phyloP scores from a whole-genome alignment of 1,140 invertebrate genomes.

The Neodiprion virginianus region DNA sequence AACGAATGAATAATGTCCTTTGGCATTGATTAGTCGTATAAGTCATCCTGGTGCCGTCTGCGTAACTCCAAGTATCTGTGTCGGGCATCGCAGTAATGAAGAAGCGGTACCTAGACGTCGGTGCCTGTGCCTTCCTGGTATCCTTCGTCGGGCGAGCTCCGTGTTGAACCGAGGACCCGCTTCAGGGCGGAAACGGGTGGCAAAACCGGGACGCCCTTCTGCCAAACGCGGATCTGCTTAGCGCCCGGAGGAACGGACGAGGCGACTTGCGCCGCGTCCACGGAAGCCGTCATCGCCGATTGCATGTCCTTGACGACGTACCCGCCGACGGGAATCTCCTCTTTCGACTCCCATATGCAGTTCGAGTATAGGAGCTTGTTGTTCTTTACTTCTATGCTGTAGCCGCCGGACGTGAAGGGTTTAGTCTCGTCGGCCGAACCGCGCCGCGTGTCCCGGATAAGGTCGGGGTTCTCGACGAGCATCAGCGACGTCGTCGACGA shows the following conservation, averaged over 20 bases:
- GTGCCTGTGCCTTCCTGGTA: constrained; percentile 92
- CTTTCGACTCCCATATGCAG: constrained; percentile 64
- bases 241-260: constrained; percentile 59
- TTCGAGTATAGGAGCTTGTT: constrained; percentile 76
- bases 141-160: constrained; percentile 87
- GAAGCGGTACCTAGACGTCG: constrained; percentile 74
- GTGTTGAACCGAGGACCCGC: constrained; percentile 75
- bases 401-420: constrained; percentile 40
- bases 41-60: constrained; percentile 47
- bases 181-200: constrained; percentile 82
- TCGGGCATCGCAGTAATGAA: constrained; percentile 54
- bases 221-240: constrained; percentile 84
- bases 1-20: constrained; percentile 1
- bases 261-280: constrained; percentile 48
- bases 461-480: constrained; percentile 79
- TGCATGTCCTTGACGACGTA: constrained; percentile 81
- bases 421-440: constrained; percentile 48
- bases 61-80: constrained; percentile 49
- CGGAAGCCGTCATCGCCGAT: constrained; percentile 44
- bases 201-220: constrained; percentile 81
- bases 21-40: constrained; percentile 13
- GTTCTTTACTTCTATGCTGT: constrained; percentile 71
- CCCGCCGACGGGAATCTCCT: constrained; percentile 51
- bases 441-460: constrained; percentile 76
- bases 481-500: constrained; percentile 73